Evolutionary conservation across 2,888 invertebrate genomes (phyloP).

Genomic region (Pyrrhia umbra): DNA sequence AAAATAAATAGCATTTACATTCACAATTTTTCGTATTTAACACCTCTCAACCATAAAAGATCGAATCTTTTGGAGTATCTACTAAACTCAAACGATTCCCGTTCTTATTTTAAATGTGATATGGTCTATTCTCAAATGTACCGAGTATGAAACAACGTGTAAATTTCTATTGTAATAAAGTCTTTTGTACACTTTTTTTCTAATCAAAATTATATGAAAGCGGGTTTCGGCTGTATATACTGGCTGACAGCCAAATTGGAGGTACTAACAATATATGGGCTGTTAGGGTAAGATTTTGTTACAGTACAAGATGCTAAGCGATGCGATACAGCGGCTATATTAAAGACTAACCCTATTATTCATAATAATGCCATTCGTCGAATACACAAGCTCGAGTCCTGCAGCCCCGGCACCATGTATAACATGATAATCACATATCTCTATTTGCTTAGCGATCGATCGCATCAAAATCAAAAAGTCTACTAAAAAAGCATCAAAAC

Average conservation of each 20-base stretch:
- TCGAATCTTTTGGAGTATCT: constrained; percentile 41
- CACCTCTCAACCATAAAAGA: constrained; percentile 53
- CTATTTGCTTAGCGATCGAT: no score
- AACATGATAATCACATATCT: no score
- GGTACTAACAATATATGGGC: constrained; percentile 57
- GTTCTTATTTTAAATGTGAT: constrained; percentile 1
- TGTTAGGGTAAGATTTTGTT: constrained; percentile 7
- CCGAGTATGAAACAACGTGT: constrained; percentile 20
- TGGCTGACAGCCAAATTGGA: constrained; percentile 74
- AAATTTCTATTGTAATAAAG: constrained; percentile 51
- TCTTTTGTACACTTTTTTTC: constrained; percentile 62
- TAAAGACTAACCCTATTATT: no score
- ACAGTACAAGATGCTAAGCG: constrained; percentile 15
- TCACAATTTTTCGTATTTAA: constrained; percentile 52
- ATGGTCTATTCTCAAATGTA: constrained; percentile 29
- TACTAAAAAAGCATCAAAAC: no score
- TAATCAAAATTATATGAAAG: constrained; percentile 71
- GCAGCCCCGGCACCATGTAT: no score
- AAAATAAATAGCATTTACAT: constrained; percentile 51
- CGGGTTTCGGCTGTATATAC: constrained; percentile 59
- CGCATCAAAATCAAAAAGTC: no score
- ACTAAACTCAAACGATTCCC: constrained; percentile 18
- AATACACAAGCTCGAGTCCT: no score
- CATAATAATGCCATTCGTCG: no score
- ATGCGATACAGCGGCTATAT: constrained; percentile 7